phyloP scores from a whole-genome alignment of 1,140 invertebrate species.

The Rhyacophila brunnea region DNA sequence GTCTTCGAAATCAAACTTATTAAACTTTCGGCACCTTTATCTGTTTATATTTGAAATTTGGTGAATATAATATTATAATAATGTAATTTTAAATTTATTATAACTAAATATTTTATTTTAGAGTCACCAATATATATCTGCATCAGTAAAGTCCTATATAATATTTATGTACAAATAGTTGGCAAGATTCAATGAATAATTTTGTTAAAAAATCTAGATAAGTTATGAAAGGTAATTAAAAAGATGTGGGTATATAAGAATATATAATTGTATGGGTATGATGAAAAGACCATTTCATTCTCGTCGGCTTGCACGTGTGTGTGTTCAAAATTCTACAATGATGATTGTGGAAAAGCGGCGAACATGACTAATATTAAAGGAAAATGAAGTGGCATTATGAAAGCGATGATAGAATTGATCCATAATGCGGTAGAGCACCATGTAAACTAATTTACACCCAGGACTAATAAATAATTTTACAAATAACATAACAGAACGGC shows the following conservation, averaged over 20 bases:
- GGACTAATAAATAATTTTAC: constrained; percentile 35
- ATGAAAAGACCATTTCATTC: constrained; percentile 23
- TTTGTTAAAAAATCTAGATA: too few relatives aligned
- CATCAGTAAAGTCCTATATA: too few relatives aligned
- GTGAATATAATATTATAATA: too few relatives aligned
- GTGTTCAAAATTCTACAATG: constrained; percentile 25
- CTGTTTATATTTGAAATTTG: too few relatives aligned
- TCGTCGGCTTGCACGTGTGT: constrained; percentile 33
- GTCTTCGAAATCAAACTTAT: too few relatives aligned
- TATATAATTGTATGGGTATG: constrained; percentile 10
- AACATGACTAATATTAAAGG: constrained; percentile 30
- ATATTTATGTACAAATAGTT: too few relatives aligned
- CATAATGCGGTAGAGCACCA: constrained; percentile 36
- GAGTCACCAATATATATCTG: too few relatives aligned
- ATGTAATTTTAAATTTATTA: too few relatives aligned
- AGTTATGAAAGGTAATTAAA: constrained; percentile 2
- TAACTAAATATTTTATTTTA: too few relatives aligned
- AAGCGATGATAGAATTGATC: constrained; percentile 34
- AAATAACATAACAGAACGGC: not conserved
- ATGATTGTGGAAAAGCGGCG: constrained; percentile 35
- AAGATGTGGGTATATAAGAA: constrained; percentile 24
- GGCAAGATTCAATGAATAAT: too few relatives aligned
- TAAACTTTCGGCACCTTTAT: too few relatives aligned
- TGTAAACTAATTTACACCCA: constrained; percentile 36
- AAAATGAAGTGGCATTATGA: constrained; percentile 34